These are phyloP conservation scores for Anas platyrhynchos DNA, from an alignment of 2,113 vertebrate genomes.

Conservation along the genomic window DNA sequence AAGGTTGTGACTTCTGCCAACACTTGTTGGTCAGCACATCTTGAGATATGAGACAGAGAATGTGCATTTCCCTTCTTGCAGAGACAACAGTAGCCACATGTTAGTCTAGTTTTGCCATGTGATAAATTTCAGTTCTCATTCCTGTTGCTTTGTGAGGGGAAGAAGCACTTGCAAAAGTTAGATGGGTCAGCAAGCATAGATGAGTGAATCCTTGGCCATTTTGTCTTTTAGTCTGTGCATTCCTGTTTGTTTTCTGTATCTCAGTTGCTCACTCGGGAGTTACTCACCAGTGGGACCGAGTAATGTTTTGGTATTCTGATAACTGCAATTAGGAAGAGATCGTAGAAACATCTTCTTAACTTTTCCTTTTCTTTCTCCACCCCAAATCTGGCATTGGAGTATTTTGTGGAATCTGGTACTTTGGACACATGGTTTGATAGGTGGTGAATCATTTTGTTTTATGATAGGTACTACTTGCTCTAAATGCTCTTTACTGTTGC, in stretches of 20 bases:
- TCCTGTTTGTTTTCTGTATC: background rate
- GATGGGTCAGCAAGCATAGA: background rate
- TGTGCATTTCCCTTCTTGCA: background rate
- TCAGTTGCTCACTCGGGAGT: background rate
- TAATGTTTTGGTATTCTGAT: background rate
- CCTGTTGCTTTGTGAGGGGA: background rate
- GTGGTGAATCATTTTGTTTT: background rate
- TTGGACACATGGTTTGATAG: rapidly evolving
- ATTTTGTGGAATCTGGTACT: background rate
- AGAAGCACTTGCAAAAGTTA: background rate
- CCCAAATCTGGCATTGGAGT: background rate
- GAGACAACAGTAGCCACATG: rapidly evolving
- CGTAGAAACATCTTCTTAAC: background rate
- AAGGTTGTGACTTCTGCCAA: background rate
- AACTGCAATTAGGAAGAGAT: background rate
- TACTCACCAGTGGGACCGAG: background rate
- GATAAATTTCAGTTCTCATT: background rate
- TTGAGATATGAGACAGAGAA: background rate
- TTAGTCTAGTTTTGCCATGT: background rate
- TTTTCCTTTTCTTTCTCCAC: background rate
- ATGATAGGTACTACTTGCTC: background rate
- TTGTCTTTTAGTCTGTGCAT: background rate
- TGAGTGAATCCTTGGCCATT: background rate
- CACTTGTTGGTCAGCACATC: background rate
- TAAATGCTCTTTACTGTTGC: background rate